Base-by-base conservation (phyloP, 2,888 invertebrate species). In the Trissolcus brochymenae region DNA sequence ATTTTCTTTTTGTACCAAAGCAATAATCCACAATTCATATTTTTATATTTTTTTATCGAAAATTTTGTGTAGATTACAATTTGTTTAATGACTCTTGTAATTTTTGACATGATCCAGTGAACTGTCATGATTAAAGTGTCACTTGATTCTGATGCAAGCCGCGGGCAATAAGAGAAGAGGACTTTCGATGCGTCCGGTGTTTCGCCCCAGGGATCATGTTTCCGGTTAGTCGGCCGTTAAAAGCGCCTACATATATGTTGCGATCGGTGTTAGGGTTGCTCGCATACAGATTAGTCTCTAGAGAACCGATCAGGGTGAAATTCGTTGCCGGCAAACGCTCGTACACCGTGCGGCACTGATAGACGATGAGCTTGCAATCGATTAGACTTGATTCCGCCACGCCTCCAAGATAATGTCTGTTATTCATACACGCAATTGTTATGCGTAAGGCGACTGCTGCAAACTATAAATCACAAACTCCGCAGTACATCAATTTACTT, bases 191-290 rank as follows among this genome's bases (percentile, higher is more conserved):
- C 71, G 78, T 81, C 75, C 79, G 75, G 76, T 80, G 77, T 81
- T 78, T 81, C 62, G 35, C 78, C 80, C 79, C 60, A 7, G 72
- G 80, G 79, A 78, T 73, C 77, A 57, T 78, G 79, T 82, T 80
- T 80, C 75, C 77, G 77, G 70, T 75, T 73, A 75, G 76, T 67
- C 76, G 76, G 59, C 75, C 72, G 76, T 81, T 81, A 81, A 82
- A 81, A 80, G 81, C 79, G 68, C 77, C 64, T 43, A 61, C 55
- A 72, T 62, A 79, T 73, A 68, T 62, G 79, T 68, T 73, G 75
- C 74, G 80, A 81, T 81, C 76, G 79, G 72, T 59, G 76, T 76
- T 74, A 77, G 77, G 78, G 76, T 75, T 59, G 66, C 65, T 61
- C 66, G 55, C 73, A 72, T 71, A 76, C 72, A 64, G 80, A 82